phyloP scores from a whole-genome alignment of 2,888 invertebrate species.

The Scotopteryx bipunctaria region DNA sequence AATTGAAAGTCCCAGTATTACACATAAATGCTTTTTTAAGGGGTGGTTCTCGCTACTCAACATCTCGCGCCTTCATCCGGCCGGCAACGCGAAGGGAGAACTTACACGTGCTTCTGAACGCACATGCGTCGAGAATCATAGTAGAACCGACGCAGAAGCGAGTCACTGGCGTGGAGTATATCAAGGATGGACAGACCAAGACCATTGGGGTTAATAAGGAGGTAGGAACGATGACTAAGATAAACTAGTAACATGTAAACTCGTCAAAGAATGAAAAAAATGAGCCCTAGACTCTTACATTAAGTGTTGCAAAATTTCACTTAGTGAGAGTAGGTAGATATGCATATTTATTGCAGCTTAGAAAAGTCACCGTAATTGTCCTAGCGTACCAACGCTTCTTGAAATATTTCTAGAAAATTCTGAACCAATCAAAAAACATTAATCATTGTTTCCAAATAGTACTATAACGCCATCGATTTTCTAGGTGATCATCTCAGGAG shows the following conservation, averaged over 20 bases:
- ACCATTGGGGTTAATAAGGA: constrained; percentile 79
- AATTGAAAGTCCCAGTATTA: too few relatives aligned
- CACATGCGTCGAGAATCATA: constrained; percentile 83
- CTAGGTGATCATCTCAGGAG: constrained; percentile 84
- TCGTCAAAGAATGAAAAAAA: too few relatives aligned
- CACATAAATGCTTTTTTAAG: constrained; percentile 65
- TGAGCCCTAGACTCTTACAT: too few relatives aligned
- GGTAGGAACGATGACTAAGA: constrained; percentile 50
- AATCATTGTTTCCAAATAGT: too few relatives aligned
- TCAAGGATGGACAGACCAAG: constrained; percentile 74
- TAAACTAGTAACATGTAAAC: too few relatives aligned
- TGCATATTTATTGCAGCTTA: too few relatives aligned
- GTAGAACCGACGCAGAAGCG: constrained; percentile 74
- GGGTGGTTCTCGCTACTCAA: constrained; percentile 84
- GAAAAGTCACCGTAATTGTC: too few relatives aligned
- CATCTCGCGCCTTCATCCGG: constrained; percentile 84
- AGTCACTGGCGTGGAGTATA: constrained; percentile 84
- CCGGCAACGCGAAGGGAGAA: constrained; percentile 83
- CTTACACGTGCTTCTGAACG: constrained; percentile 84
- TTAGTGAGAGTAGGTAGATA: too few relatives aligned
- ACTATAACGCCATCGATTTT: constrained; percentile 9
- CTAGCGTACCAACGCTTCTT: too few relatives aligned
- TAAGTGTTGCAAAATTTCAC: too few relatives aligned
- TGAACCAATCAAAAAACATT: too few relatives aligned
- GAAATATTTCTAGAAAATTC: too few relatives aligned